Evolutionary conservation across 1,140 invertebrate genomes (phyloP).

Genomic region (Paralvinella palmiformis): DNA sequence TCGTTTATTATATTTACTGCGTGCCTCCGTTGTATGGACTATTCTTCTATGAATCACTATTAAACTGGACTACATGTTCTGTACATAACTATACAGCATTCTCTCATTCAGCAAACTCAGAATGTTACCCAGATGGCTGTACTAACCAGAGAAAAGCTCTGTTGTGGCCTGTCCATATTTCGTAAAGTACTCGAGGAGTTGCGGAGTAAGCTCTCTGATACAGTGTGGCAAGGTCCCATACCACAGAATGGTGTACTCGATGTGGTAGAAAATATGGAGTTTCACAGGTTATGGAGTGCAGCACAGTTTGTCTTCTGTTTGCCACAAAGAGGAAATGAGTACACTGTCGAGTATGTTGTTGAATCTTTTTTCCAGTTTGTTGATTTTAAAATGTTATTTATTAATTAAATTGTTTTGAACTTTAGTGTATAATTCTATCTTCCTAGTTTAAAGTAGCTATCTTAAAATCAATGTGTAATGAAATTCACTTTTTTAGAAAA

Average conservation of each 20-base stretch:
- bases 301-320: constrained; percentile 99
- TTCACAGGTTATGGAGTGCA: constrained; percentile 95
- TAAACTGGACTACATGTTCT: too few species aligned
- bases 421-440: too few species aligned
- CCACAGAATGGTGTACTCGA: constrained; percentile 90
- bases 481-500: background rate
- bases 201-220: constrained; percentile 62
- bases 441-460: background rate
- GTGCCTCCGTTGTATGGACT: too few species aligned
- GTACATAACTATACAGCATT: background rate
- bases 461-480: background rate
- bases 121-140: constrained; percentile 78
- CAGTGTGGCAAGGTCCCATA: constrained; percentile 67
- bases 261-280: constrained; percentile 94
- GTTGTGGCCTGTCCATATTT: constrained; percentile 97
- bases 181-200: constrained; percentile 85
- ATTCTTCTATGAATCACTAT: too few species aligned
- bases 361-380: too few species aligned
- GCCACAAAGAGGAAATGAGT: constrained; percentile 90
- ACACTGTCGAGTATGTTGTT: constrained; percentile 86
- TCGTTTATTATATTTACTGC: too few species aligned
- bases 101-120: constrained; percentile 16
- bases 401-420: too few species aligned
- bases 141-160: constrained; percentile 90
- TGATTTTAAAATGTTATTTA: too few species aligned